phyloP scores from a whole-genome alignment of 2,888 invertebrate genomes.

The Teinopalpus imperialis region DNA sequence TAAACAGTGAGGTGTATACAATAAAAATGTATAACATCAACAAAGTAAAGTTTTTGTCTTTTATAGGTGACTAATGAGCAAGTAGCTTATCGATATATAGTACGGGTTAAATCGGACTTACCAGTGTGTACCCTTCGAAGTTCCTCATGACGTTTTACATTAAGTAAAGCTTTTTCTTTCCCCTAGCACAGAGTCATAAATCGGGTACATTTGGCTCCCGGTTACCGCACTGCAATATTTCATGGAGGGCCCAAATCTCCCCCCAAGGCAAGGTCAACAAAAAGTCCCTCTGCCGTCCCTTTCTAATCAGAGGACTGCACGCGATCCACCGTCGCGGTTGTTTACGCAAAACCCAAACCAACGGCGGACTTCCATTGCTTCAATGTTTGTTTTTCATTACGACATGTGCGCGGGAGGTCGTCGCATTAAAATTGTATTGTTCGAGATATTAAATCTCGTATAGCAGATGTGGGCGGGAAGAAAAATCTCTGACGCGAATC shows the following conservation, averaged over 20 bases:
- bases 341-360: conserved; percentile 24
- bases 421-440: conserved; percentile 33
- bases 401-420: conserved; percentile 35
- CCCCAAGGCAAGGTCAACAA: conserved; percentile 36
- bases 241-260: conserved; percentile 31
- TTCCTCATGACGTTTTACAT: too few relatives aligned
- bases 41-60: too few relatives aligned
- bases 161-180: too few relatives aligned
- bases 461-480: conserved; percentile 18
- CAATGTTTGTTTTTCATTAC: conserved; percentile 41
- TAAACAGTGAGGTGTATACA: too few relatives aligned
- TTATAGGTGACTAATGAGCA: too few relatives aligned
- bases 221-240: conserved; percentile 16
- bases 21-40: too few relatives aligned
- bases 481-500: conserved; percentile 17
- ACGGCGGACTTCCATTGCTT: conserved; percentile 17
- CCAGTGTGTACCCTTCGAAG: too few relatives aligned
- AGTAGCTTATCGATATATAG: too few relatives aligned
- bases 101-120: too few relatives aligned
- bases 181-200: background rate
- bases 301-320: conserved; percentile 34
- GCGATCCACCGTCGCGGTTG: conserved; percentile 13
- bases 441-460: conserved; percentile 26
- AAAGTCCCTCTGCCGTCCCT: conserved; percentile 25
- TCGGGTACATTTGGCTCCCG: conserved; percentile 7